A percentile compares a stretch with the other conserved stretches of the same genome.
phyloP scores from a whole-genome alignment of 2,797 vertebrate species.

The Bufotes viridis region DNA sequence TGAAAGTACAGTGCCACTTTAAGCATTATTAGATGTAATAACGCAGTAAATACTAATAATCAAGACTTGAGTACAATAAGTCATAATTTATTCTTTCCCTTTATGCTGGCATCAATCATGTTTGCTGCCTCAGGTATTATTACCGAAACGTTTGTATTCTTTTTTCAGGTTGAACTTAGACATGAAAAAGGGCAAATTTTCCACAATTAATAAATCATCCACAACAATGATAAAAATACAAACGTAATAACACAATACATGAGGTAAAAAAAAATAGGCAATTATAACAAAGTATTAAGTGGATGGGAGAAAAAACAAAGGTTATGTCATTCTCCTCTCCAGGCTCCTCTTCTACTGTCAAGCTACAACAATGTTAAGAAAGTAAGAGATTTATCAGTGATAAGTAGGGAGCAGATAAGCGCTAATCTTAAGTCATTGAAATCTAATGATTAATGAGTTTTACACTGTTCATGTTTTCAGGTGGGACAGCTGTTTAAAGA shows the following conservation, averaged over 20 bases:
- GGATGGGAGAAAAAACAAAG: not conserved
- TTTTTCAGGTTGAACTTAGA: not conserved
- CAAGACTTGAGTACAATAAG: not conserved
- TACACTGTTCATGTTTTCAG: conserved; percentile 34
- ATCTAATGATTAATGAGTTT: conserved; percentile 34
- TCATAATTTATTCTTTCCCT: conserved; percentile 5
- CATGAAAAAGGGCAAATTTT: conserved; percentile 8
- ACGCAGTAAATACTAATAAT: conserved; percentile 13
- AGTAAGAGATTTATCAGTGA: conserved; percentile 27
- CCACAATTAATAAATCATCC: conserved; percentile 2
- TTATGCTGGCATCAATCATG: not conserved
- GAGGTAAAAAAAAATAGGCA: not conserved
- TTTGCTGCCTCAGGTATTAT: not conserved
- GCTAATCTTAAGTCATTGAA: conserved; percentile 13
- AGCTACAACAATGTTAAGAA: not conserved
- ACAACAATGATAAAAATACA: not conserved
- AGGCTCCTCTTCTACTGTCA: not conserved
- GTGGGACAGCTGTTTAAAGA: conserved; percentile 28
- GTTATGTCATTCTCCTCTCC: conserved; percentile 3
- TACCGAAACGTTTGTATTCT: not conserved
- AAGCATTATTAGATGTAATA: not conserved
- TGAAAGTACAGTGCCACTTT: too few relatives aligned
- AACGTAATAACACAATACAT: conserved; percentile 14
- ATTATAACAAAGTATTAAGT: not conserved
- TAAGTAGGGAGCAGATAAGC: conserved; percentile 28